These are phyloP conservation scores for Hypselothyrea guttata DNA, from an alignment of 2,888 invertebrate genomes.

Conservation along the genomic window DNA sequence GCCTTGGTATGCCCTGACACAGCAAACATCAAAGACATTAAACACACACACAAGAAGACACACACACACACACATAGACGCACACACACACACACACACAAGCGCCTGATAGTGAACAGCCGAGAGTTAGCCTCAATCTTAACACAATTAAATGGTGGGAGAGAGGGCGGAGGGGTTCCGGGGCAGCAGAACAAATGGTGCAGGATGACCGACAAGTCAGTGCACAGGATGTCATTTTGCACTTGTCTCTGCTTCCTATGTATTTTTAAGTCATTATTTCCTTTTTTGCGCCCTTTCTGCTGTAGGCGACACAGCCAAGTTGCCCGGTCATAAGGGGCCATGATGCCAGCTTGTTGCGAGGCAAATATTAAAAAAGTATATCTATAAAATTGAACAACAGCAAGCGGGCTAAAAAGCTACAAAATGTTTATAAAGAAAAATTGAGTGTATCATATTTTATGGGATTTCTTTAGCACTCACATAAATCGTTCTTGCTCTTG, in stretches of 20 bases:
- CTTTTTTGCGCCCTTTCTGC: constrained; percentile 2
- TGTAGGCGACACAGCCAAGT: not conserved
- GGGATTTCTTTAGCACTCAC: constrained; percentile 21
- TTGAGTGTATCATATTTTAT: constrained; percentile 37
- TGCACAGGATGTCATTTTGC: constrained; percentile 64
- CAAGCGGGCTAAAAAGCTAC: not conserved
- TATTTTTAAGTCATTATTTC: constrained; percentile 59
- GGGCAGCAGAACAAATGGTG: constrained; percentile 13
- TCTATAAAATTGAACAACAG: constrained; percentile 1
- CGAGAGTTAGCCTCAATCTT: constrained; percentile 48
- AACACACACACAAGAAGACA: constrained; percentile 11
- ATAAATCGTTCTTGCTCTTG: constrained; percentile 22
- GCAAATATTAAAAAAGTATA: constrained; percentile 7
- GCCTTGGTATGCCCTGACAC: constrained; percentile 21
- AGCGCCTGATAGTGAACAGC: constrained; percentile 9
- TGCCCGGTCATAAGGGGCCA: constrained; percentile 24
- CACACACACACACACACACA: constrained; percentile 11
- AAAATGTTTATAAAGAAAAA: constrained; percentile 5
- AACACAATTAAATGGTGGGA: constrained; percentile 64
- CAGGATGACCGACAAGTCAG: constrained; percentile 60
- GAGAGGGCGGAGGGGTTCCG: not conserved
- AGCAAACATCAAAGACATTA: constrained; percentile 43
- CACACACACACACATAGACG: constrained; percentile 6
- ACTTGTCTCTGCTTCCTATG: constrained; percentile 55
- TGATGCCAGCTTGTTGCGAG: constrained; percentile 8